phyloP scores from a whole-genome alignment of 2,797 vertebrate species.

The Semotilus atromaculatus region DNA sequence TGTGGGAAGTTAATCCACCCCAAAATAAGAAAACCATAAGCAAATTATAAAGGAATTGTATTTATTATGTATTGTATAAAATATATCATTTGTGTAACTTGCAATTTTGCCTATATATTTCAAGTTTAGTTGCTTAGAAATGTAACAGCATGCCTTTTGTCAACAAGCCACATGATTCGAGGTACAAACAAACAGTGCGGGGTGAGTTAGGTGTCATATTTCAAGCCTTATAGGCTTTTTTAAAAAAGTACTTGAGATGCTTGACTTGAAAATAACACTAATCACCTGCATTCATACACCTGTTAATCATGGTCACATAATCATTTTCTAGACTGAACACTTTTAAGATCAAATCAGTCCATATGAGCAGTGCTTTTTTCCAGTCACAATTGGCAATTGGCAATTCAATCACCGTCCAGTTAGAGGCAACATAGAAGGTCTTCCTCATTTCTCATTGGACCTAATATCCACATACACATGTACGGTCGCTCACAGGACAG shows the following conservation, averaged over 20 bases:
- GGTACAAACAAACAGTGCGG: slow-evolving; percentile 13
- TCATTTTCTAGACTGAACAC: slow-evolving; percentile 24
- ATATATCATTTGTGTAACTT: not conserved
- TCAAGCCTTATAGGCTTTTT: not conserved
- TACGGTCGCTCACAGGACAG: slow-evolving; percentile 33
- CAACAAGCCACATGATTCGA: slow-evolving; percentile 6
- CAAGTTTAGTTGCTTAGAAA: not conserved
- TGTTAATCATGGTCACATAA: slow-evolving; percentile 16
- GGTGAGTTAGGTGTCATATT: not conserved
- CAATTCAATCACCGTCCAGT: slow-evolving; percentile 47
- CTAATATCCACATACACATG: slow-evolving; percentile 44
- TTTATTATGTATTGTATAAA: not conserved
- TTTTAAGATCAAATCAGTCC: slow-evolving; percentile 33
- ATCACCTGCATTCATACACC: slow-evolving; percentile 29
- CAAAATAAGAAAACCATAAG: not conserved
- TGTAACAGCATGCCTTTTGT: not conserved
- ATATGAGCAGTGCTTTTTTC: not conserved
- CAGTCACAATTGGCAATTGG: slow-evolving; percentile 32
- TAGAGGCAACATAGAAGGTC: slow-evolving; percentile 39
- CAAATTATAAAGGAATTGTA: not conserved
- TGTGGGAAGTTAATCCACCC: no score
- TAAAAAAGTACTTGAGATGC: slow-evolving; percentile 7
- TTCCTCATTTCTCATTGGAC: slow-evolving; percentile 46
- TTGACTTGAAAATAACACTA: slow-evolving; percentile 28
- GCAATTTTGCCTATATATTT: no score